Percentiles rank a stretch among this genome's conserved stretches.
Evolutionary conservation across 1,140 invertebrate species (phyloP).

Genomic region (Pseudachorutes palmiensis): DNA sequence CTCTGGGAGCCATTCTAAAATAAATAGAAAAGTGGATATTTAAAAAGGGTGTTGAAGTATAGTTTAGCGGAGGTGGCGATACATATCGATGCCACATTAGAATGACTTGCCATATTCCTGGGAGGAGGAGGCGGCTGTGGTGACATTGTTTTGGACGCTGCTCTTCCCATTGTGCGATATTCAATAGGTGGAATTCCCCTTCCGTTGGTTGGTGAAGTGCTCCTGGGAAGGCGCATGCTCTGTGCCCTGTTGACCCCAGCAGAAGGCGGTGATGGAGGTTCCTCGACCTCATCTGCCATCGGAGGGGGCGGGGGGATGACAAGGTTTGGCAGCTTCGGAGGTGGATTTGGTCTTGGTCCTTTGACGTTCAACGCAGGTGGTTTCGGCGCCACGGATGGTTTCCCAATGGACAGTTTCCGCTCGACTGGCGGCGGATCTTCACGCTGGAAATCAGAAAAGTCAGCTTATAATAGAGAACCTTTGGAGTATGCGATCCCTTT

Average conservation of each 20-base stretch:
- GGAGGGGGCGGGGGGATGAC: conserved; percentile 33
- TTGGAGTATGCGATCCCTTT: conserved; percentile 21
- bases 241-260: conserved; percentile 31
- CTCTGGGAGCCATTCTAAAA: conserved; percentile 26
- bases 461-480: too few species aligned
- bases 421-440: conserved; percentile 13
- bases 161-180: conserved; percentile 33
- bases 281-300: background rate
- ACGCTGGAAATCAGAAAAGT: conserved; percentile 17
- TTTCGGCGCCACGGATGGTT: conserved; percentile 49
- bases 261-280: conserved; percentile 18
- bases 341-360: conserved; percentile 35
- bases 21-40: conserved; percentile 6
- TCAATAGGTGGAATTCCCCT: conserved; percentile 23
- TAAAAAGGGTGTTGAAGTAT: too few species aligned
- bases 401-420: conserved; percentile 43
- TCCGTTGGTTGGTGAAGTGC: conserved; percentile 15
- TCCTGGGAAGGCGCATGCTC: conserved; percentile 35
- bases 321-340: conserved; percentile 35
- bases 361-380: conserved; percentile 41
- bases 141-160: conserved; percentile 16
- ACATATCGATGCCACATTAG: too few species aligned
- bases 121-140: conserved; percentile 33
- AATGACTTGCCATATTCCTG: conserved; percentile 22
- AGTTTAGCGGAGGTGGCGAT: too few species aligned